Conservation (phyloP, 2,113 vertebrate species). For the Octodon degus region DNA sequence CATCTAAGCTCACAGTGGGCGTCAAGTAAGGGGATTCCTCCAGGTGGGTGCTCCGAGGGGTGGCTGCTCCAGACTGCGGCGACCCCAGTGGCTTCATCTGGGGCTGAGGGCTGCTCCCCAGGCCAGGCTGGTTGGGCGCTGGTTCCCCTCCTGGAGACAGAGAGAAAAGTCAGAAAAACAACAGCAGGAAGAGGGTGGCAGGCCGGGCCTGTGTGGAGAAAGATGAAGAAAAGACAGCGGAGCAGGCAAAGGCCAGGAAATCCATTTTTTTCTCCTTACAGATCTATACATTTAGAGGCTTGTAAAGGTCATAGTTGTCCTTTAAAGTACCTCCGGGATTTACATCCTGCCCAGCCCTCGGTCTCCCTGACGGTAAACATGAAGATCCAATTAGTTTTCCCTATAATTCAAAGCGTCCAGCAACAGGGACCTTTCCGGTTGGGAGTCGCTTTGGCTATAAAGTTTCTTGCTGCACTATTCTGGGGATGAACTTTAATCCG, state of each 20-base stretch:
- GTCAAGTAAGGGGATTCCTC: background rate
- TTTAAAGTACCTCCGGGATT: slow-evolving; percentile 76
- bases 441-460: slow-evolving; percentile 81
- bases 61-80: background rate
- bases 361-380: slow-evolving; percentile 58
- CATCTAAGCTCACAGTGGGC: background rate
- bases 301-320: slow-evolving; percentile 75
- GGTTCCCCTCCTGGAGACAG: slow-evolving; percentile 27
- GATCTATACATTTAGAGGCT: slow-evolving; percentile 76
- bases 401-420: slow-evolving; percentile 76
- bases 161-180: slow-evolving; percentile 59
- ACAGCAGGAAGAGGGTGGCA: slow-evolving; percentile 40
- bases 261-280: slow-evolving; percentile 70
- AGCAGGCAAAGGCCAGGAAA: slow-evolving; percentile 69
- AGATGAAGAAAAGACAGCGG: slow-evolving; percentile 51
- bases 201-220: background rate
- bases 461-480: slow-evolving; percentile 84
- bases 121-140: background rate
- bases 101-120: background rate
- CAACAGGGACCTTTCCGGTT: slow-evolving; percentile 79
- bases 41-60: background rate
- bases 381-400: slow-evolving; percentile 81
- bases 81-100: background rate
- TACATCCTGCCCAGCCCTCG: slow-evolving; percentile 74
- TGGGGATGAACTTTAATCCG: slow-evolving; percentile 87